These are phyloP conservation scores for Argya squamiceps DNA, from an alignment of 2,797 vertebrate genomes.

Conservation along the genomic window DNA sequence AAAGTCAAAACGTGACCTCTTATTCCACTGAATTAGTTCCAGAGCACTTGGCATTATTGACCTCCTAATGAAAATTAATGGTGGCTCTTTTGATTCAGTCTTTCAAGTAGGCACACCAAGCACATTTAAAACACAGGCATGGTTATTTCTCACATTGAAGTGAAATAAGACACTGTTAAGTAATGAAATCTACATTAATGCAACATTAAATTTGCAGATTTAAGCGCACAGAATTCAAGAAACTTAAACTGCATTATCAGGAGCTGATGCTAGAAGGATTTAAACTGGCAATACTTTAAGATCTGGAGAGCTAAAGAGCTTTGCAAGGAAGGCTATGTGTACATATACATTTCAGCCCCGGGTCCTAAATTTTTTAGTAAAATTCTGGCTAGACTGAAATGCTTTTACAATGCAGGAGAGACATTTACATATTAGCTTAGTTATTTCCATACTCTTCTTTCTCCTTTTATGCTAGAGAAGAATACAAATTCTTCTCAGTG, in stretches of 20 bases:
- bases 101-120: constrained; percentile 1
- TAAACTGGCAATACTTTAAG: not conserved
- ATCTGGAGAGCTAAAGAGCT: not conserved
- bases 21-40: constrained; percentile 62
- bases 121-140: constrained; percentile 1
- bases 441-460: not conserved
- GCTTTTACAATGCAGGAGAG: not conserved
- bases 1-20: constrained; percentile 58
- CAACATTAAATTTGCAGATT: not conserved
- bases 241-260: not conserved
- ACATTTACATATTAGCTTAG: not conserved
- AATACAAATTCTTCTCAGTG: not conserved
- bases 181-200: not conserved
- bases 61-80: constrained; percentile 70
- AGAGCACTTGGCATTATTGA: constrained; percentile 66
- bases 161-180: not conserved
- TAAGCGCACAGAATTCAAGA: not conserved
- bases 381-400: not conserved
- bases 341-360: not conserved
- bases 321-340: not conserved
- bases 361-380: not conserved
- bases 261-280: not conserved
- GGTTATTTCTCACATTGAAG: constrained; percentile 7
- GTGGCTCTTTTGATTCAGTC: constrained; percentile 25
- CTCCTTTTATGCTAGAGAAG: not conserved